phyloP scores from a whole-genome alignment of 2,113 vertebrate genomes.

The Chaetorhynchus papuensis region DNA sequence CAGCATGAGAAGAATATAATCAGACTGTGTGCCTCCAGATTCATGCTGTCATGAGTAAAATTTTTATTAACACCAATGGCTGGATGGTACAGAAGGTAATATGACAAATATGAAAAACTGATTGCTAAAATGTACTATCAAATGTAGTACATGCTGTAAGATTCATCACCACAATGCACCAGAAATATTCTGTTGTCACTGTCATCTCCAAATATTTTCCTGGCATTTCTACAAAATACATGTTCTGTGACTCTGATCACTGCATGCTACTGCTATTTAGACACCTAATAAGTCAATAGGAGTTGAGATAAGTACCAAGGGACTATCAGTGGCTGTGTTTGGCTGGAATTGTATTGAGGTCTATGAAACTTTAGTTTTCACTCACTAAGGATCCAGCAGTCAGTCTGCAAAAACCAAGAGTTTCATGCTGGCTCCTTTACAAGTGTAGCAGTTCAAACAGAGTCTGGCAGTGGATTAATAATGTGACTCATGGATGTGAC shows the following conservation, averaged over 20 bases:
- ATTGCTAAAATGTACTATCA: not conserved
- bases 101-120: not conserved
- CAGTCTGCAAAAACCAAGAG: not conserved
- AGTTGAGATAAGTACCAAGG: not conserved
- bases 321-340: not conserved
- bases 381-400: not conserved
- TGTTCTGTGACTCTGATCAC: not conserved
- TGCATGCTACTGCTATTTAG: slow-evolving; percentile 16
- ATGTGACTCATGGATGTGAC: slow-evolving; percentile 38
- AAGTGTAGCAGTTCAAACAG: slow-evolving; percentile 21
- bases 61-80: not conserved
- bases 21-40: not conserved
- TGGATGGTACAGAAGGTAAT: not conserved
- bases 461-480: slow-evolving; percentile 44
- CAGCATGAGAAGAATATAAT: not conserved
- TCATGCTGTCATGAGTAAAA: not conserved
- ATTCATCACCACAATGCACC: not conserved
- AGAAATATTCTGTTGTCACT: not conserved
- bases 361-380: not conserved
- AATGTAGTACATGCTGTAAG: not conserved
- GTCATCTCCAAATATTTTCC: not conserved
- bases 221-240: not conserved
- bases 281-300: slow-evolving; percentile 31
- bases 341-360: not conserved
- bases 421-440: not conserved